A percentile compares a stretch with the other conserved stretches of the same genome.
Evolutionary conservation across 2,113 vertebrate genomes (phyloP).

Genomic region (Rattus norvegicus): GRCr8 NC_086020.1:134029001-134029500

Average conservation of each 20-base stretch:
- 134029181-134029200: too few species aligned
- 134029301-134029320: not conserved
- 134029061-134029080: not conserved
- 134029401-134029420: not conserved
- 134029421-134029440: not conserved
- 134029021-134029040: not conserved
- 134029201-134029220: too few species aligned
- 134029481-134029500: not conserved
- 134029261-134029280: not conserved
- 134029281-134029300: too few species aligned
- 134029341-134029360: not conserved
- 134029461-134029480: too few species aligned
- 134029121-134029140: not conserved
- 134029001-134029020: not conserved
- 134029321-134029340: not conserved
- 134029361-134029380: not conserved
- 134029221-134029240: not conserved
- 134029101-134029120: not conserved
- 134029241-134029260: not conserved
- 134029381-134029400: not conserved
- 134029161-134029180: not conserved
- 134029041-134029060: not conserved
- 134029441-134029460: not conserved
- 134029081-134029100: not conserved
- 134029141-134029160: not conserved